A percentile compares a stretch with the other conserved stretches of the same genome.
These are phyloP conservation scores for Drosophila parthenogenetica DNA, from an alignment of 2,888 invertebrate species.

Conservation along the genomic window DNA sequence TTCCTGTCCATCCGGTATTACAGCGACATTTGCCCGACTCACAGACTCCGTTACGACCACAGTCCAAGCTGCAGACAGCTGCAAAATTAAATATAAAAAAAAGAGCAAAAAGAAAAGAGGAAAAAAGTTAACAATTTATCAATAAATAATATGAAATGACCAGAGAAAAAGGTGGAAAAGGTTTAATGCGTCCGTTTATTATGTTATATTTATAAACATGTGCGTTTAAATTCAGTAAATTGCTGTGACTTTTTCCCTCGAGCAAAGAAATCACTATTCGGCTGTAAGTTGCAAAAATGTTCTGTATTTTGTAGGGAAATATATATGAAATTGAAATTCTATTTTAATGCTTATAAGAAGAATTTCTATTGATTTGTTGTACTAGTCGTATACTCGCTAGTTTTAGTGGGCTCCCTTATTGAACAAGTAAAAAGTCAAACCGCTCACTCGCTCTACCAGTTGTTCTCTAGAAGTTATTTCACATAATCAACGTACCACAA, in stretches of 20 bases:
- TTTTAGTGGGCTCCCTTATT: too few species aligned
- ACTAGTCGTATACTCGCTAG: too few species aligned
- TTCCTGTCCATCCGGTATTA: slow-evolving; percentile 96
- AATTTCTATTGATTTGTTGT: too few species aligned
- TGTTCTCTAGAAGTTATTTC: too few species aligned
- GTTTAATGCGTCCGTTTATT: slow-evolving; percentile 22
- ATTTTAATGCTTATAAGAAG: too few species aligned
- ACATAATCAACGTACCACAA: too few species aligned
- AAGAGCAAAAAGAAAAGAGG: neutral
- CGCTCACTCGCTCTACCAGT: too few species aligned
- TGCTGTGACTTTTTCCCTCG: neutral
- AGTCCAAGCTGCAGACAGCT: slow-evolving; percentile 97
- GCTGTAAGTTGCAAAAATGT: too few species aligned
- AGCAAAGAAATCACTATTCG: too few species aligned
- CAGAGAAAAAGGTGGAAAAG: neutral
- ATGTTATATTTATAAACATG: slow-evolving; percentile 37
- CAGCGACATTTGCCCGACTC: slow-evolving; percentile 96
- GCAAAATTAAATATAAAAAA: slow-evolving; percentile 42
- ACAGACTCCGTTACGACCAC: slow-evolving; percentile 97
- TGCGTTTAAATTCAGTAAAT: slow-evolving; percentile 71
- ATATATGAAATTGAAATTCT: too few species aligned
- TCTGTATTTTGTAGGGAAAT: too few species aligned
- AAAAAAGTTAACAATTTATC: slow-evolving; percentile 19
- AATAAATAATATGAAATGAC: slow-evolving; percentile 19
- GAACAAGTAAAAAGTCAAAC: too few species aligned